These are phyloP conservation scores for Crotophaga sulcirostris DNA, from an alignment of 2,113 vertebrate species.

Conservation along the genomic window DNA sequence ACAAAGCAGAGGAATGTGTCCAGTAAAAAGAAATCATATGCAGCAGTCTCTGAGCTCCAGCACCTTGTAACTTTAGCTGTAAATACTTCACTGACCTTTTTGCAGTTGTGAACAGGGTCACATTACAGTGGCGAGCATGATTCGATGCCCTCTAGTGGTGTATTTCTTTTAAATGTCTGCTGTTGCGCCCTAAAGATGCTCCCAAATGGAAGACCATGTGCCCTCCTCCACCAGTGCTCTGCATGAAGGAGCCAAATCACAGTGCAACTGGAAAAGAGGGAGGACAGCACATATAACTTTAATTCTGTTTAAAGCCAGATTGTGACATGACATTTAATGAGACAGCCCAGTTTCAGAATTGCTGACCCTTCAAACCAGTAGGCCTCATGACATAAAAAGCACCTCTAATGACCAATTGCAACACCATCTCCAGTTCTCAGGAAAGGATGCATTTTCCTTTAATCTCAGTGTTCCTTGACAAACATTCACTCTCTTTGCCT, in stretches of 20 bases:
- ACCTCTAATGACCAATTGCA: background rate
- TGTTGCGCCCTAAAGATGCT: background rate
- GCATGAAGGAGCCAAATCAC: background rate
- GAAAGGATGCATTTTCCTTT: background rate
- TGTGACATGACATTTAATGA: background rate
- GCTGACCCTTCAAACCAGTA: background rate
- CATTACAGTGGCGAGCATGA: background rate
- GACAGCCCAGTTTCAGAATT: background rate
- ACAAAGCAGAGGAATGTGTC: background rate
- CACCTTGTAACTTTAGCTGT: background rate
- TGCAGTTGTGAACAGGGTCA: background rate
- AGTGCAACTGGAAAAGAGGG: background rate
- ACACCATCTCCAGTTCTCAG: background rate
- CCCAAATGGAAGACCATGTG: rapidly evolving
- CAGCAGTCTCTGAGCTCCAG: background rate
- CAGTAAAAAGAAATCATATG: background rate
- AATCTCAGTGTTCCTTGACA: background rate
- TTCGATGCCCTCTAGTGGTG: constrained; percentile 61
- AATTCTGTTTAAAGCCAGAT: background rate
- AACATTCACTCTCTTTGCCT: rapidly evolving
- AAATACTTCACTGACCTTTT: background rate
- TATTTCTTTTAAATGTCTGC: background rate
- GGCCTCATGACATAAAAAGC: background rate
- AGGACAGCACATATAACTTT: background rate
- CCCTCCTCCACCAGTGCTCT: background rate